Base-by-base conservation (phyloP, 2,797 vertebrate genomes). In the Pangasius macronema region DNA sequence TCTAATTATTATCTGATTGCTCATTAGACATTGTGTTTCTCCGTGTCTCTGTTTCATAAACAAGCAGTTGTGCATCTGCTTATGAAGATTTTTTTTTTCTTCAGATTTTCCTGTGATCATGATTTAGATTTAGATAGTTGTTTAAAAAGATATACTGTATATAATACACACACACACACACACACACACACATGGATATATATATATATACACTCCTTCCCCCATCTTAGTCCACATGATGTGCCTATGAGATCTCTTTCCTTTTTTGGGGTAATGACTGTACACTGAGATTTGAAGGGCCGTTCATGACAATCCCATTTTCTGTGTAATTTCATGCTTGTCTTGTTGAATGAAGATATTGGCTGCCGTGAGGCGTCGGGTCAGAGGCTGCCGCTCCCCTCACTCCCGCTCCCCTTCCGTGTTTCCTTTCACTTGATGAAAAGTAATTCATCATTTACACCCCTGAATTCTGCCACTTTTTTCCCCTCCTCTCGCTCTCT, bases 341-440 rank as follows among this genome's bases (percentile, higher is more conserved):
- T 99, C 98, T 99, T 99, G 98, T 99, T 99, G 98, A 99, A 99
- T 99, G 98, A 99, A 99, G 98, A 99, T 99, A 99, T 99, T 98
- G 98, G 98, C 98, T 98, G 97, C 97, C 99, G 97, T 97, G 97
- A 98, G 98, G 97, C 97, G 97, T 96, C 97, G 97, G 98, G 98
- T 99, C 98, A 99, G 98, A 98, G 96, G 97, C 97, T 97, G 97
- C 96, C 97, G 97, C 97, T 98, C 97, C 96, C 98, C 97, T 98
- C 97, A 97, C 97, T 97, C 98, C 98, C 98, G 97, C 99, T 99
- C 97, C 97, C 96, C 97, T 82, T 99, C 97, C 97, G 98, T 99
- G 98, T 99, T 99, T 99, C 98, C 98, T 98, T 94, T 95, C 95
- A 95, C 95, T 95, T 96, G 95, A 96, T 95, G 95, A 96, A 96